Evolutionary conservation across 1,140 invertebrate species (phyloP).

Genomic region (Pogonognathellus flavescens): DNA sequence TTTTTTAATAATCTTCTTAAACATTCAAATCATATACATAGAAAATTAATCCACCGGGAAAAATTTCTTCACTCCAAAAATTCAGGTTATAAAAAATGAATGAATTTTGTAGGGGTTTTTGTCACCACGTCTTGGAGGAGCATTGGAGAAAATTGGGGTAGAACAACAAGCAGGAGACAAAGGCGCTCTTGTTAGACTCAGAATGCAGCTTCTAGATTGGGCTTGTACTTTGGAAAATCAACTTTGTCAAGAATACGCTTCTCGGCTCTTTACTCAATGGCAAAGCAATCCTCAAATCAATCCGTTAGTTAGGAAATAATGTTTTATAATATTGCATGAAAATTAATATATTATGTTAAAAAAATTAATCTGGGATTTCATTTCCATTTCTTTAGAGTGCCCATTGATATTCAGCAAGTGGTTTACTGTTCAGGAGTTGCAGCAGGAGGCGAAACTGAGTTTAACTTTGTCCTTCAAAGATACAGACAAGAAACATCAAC

Average conservation of each 20-base stretch:
- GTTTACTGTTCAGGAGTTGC: constrained; percentile 39
- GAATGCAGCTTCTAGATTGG: constrained; percentile 56
- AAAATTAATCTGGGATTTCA: background rate
- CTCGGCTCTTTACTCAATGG: constrained; percentile 42
- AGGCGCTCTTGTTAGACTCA: constrained; percentile 30
- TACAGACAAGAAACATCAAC: background rate
- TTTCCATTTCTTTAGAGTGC: background rate
- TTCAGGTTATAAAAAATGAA: background rate
- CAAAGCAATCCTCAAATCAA: constrained; percentile 33
- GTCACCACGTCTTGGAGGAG: constrained; percentile 52
- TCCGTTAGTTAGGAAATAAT: constrained; percentile 38
- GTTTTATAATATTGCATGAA: background rate
- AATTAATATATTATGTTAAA: background rate
- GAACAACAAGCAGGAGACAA: constrained; percentile 48
- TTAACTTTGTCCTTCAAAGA: background rate
- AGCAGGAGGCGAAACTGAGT: background rate
- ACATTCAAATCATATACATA: no score
- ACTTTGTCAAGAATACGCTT: constrained; percentile 50
- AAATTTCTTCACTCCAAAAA: background rate
- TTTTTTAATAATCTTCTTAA: background rate
- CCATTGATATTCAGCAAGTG: background rate
- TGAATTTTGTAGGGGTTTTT: constrained; percentile 52
- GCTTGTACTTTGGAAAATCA: constrained; percentile 50
- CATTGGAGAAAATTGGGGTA: constrained; percentile 50
- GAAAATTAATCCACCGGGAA: no score